phyloP scores from a whole-genome alignment of 2,888 invertebrate genomes.

The Eurytoma californica region DNA sequence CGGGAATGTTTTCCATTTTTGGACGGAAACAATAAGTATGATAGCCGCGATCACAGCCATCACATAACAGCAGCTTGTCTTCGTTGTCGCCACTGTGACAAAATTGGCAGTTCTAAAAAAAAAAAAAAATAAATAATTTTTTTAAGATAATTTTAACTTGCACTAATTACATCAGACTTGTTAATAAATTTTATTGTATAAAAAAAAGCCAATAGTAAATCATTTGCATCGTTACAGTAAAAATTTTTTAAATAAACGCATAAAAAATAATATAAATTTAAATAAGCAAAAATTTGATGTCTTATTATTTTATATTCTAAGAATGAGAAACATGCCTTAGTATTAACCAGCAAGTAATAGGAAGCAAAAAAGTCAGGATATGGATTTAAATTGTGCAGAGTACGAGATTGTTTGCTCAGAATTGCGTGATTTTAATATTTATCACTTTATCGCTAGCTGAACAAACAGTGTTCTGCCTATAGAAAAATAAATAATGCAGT shows the following conservation, averaged over 20 bases:
- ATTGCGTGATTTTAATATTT: too few relatives aligned
- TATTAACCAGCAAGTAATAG: too few relatives aligned
- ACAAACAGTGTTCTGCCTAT: slow-evolving; percentile 20
- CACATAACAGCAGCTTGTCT: slow-evolving; percentile 94
- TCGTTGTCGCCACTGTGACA: slow-evolving; percentile 97
- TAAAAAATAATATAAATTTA: too few relatives aligned
- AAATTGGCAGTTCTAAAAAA: slow-evolving; percentile 94
- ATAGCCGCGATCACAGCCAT: slow-evolving; percentile 98
- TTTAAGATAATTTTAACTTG: too few relatives aligned
- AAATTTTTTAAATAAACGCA: background rate
- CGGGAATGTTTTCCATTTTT: slow-evolving; percentile 95
- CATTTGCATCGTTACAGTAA: background rate
- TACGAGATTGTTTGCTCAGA: slow-evolving; percentile 15
- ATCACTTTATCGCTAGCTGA: background rate
- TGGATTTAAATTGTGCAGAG: slow-evolving; percentile 34
- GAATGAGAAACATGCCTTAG: too few relatives aligned
- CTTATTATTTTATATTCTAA: too few relatives aligned
- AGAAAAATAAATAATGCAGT: slow-evolving; percentile 19
- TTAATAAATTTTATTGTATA: slow-evolving; percentile 2
- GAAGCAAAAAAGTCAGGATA: slow-evolving; percentile 17
- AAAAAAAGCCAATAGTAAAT: slow-evolving; percentile 18
- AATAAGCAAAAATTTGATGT: too few relatives aligned
- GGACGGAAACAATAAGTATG: slow-evolving; percentile 99
- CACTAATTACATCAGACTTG: background rate
- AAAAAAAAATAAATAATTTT: slow-evolving; percentile 48